A percentile compares a stretch with the other conserved stretches of the same genome.
Evolutionary conservation across 1,140 invertebrate genomes (phyloP).

Genomic region (Drosophila mauritiana): DNA sequence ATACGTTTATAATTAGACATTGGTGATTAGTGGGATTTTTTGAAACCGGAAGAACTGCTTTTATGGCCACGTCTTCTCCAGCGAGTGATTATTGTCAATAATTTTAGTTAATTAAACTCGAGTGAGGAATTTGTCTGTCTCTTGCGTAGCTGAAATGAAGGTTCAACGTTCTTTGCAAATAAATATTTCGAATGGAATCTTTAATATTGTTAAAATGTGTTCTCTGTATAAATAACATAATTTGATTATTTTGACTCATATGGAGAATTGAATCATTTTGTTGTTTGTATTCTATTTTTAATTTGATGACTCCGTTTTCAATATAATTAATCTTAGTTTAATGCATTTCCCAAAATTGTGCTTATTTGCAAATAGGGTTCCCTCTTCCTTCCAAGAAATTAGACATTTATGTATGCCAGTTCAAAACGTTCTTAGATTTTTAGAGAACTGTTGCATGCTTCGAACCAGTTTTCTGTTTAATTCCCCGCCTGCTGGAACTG

Average conservation of each 20-base stretch:
- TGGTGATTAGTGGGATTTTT: conserved; percentile 30
- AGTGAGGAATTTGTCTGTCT: conserved; percentile 4
- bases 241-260: too few relatives aligned
- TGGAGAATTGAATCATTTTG: too few relatives aligned
- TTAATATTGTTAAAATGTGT: neutral
- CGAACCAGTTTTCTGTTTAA: conserved; percentile 21
- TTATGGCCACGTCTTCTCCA: neutral
- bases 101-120: conserved; percentile 26
- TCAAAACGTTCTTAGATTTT: neutral
- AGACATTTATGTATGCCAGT: too few relatives aligned
- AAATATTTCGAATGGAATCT: neutral
- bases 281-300: too few relatives aligned
- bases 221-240: too few relatives aligned
- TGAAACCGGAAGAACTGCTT: conserved; percentile 45
- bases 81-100: conserved; percentile 24
- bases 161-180: conserved; percentile 1
- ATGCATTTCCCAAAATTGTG: too few relatives aligned
- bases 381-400: neutral
- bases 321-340: neutral
- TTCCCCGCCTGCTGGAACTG: conserved; percentile 10
- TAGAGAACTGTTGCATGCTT: conserved; percentile 13
- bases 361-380: too few relatives aligned
- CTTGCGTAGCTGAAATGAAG: neutral
- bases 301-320: too few relatives aligned
- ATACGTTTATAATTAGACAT: conserved; percentile 46